Evolutionary conservation across 1,140 invertebrate genomes (phyloP).

Genomic region (Daktulosphaira vitifoliae): DNA sequence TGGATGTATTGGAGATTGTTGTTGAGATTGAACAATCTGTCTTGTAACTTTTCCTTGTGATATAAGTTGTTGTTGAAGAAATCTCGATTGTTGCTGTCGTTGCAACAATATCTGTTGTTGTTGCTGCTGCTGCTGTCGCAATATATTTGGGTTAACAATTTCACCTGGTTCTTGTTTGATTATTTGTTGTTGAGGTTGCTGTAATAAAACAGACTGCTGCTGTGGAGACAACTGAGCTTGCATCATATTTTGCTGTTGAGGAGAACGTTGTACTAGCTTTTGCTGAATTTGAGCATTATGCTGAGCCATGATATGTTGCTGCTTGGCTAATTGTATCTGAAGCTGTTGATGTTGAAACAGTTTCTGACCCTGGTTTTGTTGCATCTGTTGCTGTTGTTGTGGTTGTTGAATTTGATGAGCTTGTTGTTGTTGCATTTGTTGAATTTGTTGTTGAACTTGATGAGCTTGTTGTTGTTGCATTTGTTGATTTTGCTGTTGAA

Average conservation of each 20-base stretch:
- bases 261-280: constrained; percentile 23
- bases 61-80: constrained; percentile 44
- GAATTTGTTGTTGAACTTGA: constrained; percentile 35
- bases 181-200: not conserved
- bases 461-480: constrained; percentile 36
- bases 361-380: constrained; percentile 32
- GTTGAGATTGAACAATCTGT: constrained; percentile 26
- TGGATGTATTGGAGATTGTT: constrained; percentile 18
- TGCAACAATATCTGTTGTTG: constrained; percentile 37
- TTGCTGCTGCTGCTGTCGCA: constrained; percentile 41
- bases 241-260: constrained; percentile 24
- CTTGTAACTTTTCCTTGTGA: constrained; percentile 25
- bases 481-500: constrained; percentile 37
- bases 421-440: constrained; percentile 41
- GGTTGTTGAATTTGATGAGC: constrained; percentile 41
- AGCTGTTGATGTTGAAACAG: constrained; percentile 39
- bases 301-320: constrained; percentile 35
- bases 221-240: constrained; percentile 20
- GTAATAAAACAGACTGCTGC: constrained; percentile 22
- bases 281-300: constrained; percentile 30
- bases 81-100: constrained; percentile 43
- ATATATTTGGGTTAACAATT: constrained; percentile 29
- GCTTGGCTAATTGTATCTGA: constrained; percentile 34
- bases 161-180: constrained; percentile 38
- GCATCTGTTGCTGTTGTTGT: constrained; percentile 36